Percentiles rank a stretch among this genome's conserved stretches.
phyloP scores from a whole-genome alignment of 2,113 vertebrate species.

The Zosterops pallidus region DNA sequence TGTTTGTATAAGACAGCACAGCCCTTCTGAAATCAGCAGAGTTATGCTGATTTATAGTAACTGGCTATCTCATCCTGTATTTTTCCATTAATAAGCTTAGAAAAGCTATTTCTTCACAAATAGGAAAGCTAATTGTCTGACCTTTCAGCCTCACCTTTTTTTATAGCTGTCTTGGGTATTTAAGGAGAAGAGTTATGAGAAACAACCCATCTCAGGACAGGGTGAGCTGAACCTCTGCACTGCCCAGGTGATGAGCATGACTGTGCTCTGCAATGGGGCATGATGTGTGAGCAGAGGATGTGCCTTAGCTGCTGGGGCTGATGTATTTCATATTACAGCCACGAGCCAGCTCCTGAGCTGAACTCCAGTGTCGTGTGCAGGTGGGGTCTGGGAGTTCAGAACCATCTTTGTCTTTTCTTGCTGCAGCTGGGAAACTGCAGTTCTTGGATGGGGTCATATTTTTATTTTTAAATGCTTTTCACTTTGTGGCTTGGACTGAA shows the following conservation, averaged over 20 bases:
- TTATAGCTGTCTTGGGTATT: constrained; percentile 8
- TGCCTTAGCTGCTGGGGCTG: neutral
- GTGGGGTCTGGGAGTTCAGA: neutral
- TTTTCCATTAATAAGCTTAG: constrained; percentile 26
- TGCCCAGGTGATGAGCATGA: accelerated
- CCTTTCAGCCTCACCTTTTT: constrained; percentile 35
- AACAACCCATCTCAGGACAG: neutral
- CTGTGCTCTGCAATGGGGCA: neutral
- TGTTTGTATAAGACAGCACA: neutral
- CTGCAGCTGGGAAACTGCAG: neutral
- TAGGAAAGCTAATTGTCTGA: constrained; percentile 4
- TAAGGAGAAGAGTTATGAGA: constrained; percentile 29
- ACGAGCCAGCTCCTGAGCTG: accelerated
- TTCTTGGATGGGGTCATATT: neutral
- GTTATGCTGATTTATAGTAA: constrained; percentile 18
- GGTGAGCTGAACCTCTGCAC: neutral
- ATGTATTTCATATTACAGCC: neutral
- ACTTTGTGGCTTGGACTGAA: neutral
- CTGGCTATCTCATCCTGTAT: neutral
- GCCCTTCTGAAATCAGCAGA: neutral
- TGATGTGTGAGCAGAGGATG: neutral
- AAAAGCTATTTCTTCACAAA: constrained; percentile 30
- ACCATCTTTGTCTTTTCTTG: neutral
- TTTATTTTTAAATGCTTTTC: neutral
- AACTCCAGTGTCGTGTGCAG: neutral